Percentiles rank a stretch among this genome's conserved stretches.
phyloP scores from a whole-genome alignment of 2,113 vertebrate species.

The Gobiocypris rarus region DNA sequence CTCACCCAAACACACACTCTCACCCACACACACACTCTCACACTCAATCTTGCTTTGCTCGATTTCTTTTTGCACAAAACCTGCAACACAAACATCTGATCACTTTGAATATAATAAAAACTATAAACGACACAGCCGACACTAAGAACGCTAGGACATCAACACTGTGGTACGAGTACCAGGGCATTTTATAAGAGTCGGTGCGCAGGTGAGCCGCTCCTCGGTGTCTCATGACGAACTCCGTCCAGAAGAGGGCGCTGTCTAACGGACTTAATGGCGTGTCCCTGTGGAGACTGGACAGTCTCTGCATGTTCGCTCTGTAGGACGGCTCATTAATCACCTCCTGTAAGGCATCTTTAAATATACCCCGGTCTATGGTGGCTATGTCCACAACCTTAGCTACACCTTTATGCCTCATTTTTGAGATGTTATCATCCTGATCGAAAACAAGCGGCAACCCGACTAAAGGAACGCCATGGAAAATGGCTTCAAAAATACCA shows the following conservation, averaged over 20 bases:
- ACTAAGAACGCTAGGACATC: conserved; percentile 66
- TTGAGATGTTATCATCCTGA: conserved; percentile 69
- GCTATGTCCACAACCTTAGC: conserved; percentile 60
- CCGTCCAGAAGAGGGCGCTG: conserved; percentile 76
- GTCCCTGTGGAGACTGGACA: conserved; percentile 74
- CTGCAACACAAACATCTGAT: conserved; percentile 59
- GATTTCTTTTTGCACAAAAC: conserved; percentile 45
- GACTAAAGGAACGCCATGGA: conserved; percentile 70
- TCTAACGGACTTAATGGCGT: conserved; percentile 68
- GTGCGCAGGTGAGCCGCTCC: conserved; percentile 72
- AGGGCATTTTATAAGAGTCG: conserved; percentile 70
- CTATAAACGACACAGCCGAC: not conserved
- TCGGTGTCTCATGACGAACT: conserved; percentile 76
- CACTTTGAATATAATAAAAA: conserved; percentile 32
- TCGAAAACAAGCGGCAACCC: conserved; percentile 72
- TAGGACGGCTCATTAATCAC: conserved; percentile 73
- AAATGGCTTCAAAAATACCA: conserved; percentile 72
- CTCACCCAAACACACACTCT: no score
- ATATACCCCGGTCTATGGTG: conserved; percentile 57
- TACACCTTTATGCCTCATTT: conserved; percentile 65
- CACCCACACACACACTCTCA: no score
- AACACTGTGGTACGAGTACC: conserved; percentile 72
- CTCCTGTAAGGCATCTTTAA: conserved; percentile 63
- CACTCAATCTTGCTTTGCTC: conserved; percentile 61
- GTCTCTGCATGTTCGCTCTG: conserved; percentile 70